Evolutionary conservation across 2,797 vertebrate species (phyloP).

Genomic region (Potorous gilbertii): DNA sequence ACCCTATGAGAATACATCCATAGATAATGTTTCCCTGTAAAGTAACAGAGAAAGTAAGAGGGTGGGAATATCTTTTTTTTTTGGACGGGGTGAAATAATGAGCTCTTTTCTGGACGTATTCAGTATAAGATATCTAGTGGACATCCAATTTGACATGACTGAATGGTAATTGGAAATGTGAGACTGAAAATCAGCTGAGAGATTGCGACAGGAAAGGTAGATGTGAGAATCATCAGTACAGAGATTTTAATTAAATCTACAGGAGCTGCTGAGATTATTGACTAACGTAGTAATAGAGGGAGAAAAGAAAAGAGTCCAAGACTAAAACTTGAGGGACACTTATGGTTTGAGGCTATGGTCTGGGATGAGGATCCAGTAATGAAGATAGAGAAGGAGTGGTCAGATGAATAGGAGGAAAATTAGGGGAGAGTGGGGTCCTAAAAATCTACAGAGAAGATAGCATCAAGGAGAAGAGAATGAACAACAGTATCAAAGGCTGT

Average conservation of each 20-base stretch:
- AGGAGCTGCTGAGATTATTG: neutral
- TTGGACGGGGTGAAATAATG: too few species aligned
- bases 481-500: neutral
- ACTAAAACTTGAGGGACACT: neutral
- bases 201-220: neutral
- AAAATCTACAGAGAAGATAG: neutral
- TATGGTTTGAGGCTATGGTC: neutral
- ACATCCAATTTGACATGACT: neutral
- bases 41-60: neutral
- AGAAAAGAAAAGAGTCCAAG: neutral
- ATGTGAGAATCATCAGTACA: neutral
- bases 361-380: neutral
- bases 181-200: neutral
- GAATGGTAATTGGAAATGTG: neutral
- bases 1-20: neutral
- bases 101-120: neutral
- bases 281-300: neutral
- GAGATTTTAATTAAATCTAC: neutral
- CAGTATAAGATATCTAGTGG: neutral
- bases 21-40: neutral
- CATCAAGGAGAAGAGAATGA: neutral
- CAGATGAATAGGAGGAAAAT: neutral
- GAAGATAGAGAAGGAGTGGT: neutral
- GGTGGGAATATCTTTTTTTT: neutral
- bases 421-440: neutral